phyloP scores from a whole-genome alignment of 1,140 invertebrate genomes.

The Helicoverpa zea region DNA sequence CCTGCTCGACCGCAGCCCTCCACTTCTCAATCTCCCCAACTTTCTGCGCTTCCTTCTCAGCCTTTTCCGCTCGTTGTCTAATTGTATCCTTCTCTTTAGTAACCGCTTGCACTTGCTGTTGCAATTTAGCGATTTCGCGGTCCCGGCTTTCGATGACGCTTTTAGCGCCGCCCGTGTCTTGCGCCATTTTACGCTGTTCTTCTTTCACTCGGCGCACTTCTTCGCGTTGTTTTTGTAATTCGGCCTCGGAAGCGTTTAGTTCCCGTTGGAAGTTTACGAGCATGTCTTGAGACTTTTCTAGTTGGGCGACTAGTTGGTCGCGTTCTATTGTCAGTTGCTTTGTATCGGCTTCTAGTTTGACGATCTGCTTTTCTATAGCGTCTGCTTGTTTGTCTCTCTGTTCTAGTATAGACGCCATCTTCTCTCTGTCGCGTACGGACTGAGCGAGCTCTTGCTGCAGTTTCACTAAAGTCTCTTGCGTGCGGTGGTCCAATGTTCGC shows the following conservation, averaged over 20 bases:
- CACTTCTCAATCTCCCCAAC: constrained; percentile 92
- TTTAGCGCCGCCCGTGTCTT: constrained; percentile 90
- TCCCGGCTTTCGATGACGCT: constrained; percentile 91
- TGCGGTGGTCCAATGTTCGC: constrained; percentile 87
- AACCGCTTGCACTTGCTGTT: constrained; percentile 90
- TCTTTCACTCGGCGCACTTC: constrained; percentile 92
- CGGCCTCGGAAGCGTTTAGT: constrained; percentile 93
- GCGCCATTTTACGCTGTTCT: constrained; percentile 90
- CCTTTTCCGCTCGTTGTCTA: constrained; percentile 89
- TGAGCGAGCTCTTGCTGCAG: constrained; percentile 91
- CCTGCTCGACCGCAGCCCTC: constrained; percentile 92
- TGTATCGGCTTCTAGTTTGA: constrained; percentile 94
- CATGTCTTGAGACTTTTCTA: constrained; percentile 97
- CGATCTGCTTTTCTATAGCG: constrained; percentile 93
- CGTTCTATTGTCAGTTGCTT: constrained; percentile 94
- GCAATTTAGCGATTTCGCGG: constrained; percentile 91
- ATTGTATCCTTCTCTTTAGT: constrained; percentile 90
- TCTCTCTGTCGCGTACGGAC: constrained; percentile 90
- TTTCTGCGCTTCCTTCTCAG: constrained; percentile 89
- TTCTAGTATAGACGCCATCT: constrained; percentile 91
- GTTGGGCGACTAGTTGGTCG: constrained; percentile 94
- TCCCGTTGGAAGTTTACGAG: constrained; percentile 97
- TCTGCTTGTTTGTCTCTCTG: constrained; percentile 93
- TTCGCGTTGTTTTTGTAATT: constrained; percentile 93
- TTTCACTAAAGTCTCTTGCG: constrained; percentile 89